Evolutionary conservation across 2,797 vertebrate genomes (phyloP).

Genomic region (Neosalanx taihuensis): DNA sequence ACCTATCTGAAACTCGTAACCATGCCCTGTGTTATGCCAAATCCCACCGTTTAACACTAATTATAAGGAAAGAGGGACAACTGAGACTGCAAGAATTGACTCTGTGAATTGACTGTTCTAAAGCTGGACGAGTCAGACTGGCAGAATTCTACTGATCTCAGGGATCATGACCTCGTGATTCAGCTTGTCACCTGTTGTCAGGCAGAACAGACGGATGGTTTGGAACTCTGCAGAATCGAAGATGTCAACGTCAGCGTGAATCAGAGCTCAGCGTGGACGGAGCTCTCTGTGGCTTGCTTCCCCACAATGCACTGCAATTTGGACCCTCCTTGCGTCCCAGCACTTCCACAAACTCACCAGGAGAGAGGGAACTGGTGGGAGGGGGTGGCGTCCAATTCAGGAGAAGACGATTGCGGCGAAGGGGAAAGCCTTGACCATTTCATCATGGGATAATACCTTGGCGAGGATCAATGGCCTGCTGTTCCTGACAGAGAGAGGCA

Average conservation of each 20-base stretch:
- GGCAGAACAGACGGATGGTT: background rate
- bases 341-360: background rate
- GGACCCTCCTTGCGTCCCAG: background rate
- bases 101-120: too few species aligned
- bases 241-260: background rate
- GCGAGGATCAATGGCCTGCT: constrained; percentile 52
- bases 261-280: background rate
- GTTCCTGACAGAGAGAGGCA: constrained; percentile 28
- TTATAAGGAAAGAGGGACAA: too few species aligned
- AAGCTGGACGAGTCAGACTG: too few species aligned
- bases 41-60: too few species aligned
- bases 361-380: background rate
- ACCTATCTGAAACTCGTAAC: too few species aligned
- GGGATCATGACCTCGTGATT: too few species aligned
- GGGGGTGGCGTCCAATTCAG: constrained; percentile 19
- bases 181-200: background rate
- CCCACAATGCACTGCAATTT: background rate
- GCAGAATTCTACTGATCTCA: too few species aligned
- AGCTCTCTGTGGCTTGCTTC: background rate
- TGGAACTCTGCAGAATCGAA: background rate
- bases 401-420: constrained; percentile 22
- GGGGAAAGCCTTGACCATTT: constrained; percentile 36
- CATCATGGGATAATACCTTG: constrained; percentile 46
- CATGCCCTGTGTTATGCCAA: too few species aligned
- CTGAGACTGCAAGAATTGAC: too few species aligned